Conservation (phyloP, 2,113 vertebrate genomes). For the Hippotragus niger region DNA sequence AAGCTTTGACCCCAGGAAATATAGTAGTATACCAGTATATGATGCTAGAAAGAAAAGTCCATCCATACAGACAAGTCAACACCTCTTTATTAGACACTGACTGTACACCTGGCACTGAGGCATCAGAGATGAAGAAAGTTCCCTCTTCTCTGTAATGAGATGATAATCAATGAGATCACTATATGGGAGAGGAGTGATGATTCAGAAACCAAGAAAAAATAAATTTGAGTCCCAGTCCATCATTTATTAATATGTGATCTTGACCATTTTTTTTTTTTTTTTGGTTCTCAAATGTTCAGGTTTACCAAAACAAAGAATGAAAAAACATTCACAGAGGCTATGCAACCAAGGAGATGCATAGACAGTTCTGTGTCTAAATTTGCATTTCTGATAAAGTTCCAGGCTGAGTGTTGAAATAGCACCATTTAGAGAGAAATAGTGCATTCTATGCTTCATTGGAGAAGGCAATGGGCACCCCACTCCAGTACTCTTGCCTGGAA, state of each 20-base stretch:
- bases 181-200: not conserved
- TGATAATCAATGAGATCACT: not conserved
- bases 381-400: not conserved
- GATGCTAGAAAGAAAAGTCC: not conserved
- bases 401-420: not conserved
- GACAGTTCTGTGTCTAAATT: not conserved
- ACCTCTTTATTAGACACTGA: not conserved
- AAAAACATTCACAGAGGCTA: not conserved
- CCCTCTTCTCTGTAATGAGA: not conserved
- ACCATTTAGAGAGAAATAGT: slow-evolving; percentile 34
- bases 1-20: not conserved
- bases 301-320: not conserved
- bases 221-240: not conserved
- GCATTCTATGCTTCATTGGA: not conserved
- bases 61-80: not conserved
- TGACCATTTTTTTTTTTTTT: not conserved
- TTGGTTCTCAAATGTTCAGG: not conserved
- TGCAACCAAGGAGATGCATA: not conserved
- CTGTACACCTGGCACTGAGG: not conserved
- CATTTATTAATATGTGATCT: not conserved
- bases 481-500: too few species aligned
- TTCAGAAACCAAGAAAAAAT: not conserved
- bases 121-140: not conserved
- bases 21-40: rapidly evolving
- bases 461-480: too few species aligned